Base-by-base conservation (phyloP, 2,888 invertebrate genomes). In the Sminthurides aquaticus region DNA sequence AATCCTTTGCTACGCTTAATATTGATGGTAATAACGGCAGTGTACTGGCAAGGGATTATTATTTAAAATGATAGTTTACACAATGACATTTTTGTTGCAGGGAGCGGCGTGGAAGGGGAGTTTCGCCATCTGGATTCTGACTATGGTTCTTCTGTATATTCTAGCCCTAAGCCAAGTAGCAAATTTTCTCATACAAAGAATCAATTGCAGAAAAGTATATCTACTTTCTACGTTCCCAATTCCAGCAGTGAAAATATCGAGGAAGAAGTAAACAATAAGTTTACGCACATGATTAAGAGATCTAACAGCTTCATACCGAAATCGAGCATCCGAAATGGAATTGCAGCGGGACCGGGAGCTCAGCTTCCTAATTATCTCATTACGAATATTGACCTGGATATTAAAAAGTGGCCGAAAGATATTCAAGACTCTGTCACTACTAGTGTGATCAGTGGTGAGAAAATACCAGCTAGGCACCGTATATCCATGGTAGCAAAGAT, bases 401-500 rank as follows among this genome's bases (percentile, higher is more conserved):
- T 74, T 18, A 60, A 62, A 0, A 70, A 62, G 48, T 74, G 74
- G 74, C 73, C 74, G 8, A 67, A 67, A 61, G 55, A 15, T 27
- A 68, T 74, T 26, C 72, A 73, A 59, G 73, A 72, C 27, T 59
- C 69, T 20, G 67, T 74, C 11, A 69, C 69, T n/a, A 65, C 68
- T n/a, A 70, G 71, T 8, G 70, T 72, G 2, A 71, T 69, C 43
- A 71, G 73, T 67, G 72, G 68, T 8, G 74, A 74, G 8, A 54
- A 71, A 57, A 71, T 74, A 29, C 69, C 73, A 3, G 72, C 73
- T 1, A 59, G 74, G 34, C 68, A 69, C 22, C 64, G 69, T 49
- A 74, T 74, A 48, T 69, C 72, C 52, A 73, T 74, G 74, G 73
- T 73, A 15, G 69, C 69, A 52, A 62, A 64, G 11, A 72, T 74